These are phyloP conservation scores for Oreonectes daqikongensis DNA, from an alignment of 2,797 vertebrate genomes.

Conservation along the genomic window DNA sequence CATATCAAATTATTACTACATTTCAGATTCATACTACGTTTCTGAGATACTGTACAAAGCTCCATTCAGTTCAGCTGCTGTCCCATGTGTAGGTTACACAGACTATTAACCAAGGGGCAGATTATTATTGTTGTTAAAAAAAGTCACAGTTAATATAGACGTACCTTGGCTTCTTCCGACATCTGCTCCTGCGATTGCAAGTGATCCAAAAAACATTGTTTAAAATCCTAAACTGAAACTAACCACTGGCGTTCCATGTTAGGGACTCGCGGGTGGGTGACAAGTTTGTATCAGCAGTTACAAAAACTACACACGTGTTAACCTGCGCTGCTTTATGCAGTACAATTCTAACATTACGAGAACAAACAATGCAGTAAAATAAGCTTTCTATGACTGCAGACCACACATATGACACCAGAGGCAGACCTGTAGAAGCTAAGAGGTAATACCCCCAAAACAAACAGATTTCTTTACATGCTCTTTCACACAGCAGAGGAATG, in stretches of 20 bases:
- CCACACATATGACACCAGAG: not conserved
- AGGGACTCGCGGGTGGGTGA: conserved; percentile 40
- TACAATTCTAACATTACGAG: too few species aligned
- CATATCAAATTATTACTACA: not conserved
- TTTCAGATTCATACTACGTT: not conserved
- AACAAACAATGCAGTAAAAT: too few species aligned
- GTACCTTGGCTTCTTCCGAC: conserved; percentile 83
- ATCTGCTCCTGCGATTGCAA: conserved; percentile 82
- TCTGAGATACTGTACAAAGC: conserved; percentile 56
- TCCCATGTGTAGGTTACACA: conserved; percentile 66
- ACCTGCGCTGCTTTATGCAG: too few species aligned
- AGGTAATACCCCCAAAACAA: conserved; percentile 15
- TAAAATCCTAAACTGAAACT: conserved; percentile 65
- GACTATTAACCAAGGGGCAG: conserved; percentile 56
- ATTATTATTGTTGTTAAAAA: conserved; percentile 72
- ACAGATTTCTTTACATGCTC: conserved; percentile 30
- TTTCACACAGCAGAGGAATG: conserved; percentile 44
- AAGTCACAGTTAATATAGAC: conserved; percentile 54
- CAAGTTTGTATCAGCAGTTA: not conserved
- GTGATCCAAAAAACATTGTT: conserved; percentile 82
- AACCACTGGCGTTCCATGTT: conserved; percentile 39
- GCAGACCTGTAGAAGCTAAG: not conserved
- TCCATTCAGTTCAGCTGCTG: conserved; percentile 65
- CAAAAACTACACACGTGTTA: not conserved
- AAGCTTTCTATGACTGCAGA: too few species aligned